Evolutionary conservation across 2,888 invertebrate genomes (phyloP), one percentile per base, ranked within the genome.

Genomic region (Drosophila anceps): DNA sequence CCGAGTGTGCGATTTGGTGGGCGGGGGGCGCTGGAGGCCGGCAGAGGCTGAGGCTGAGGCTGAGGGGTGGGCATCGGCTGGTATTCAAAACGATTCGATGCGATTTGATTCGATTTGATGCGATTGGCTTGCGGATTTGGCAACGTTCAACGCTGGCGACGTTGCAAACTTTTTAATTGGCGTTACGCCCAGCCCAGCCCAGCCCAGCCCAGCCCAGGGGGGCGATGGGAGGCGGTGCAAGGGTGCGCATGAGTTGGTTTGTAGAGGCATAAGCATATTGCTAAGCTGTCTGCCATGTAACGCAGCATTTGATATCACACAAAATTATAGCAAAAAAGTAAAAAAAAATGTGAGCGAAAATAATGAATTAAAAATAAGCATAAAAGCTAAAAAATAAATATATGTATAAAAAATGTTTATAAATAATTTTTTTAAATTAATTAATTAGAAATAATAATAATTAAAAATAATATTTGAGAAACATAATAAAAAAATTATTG

Each of bases 31-130:
- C 1, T 24, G 24, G 7, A 1, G 24, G 44, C 24, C 3, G 1
- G 0, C 24, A 12, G 15, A 13, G 15, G 1, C 15, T 13, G 41
- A 12, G 39, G 18, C 7, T 10, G 8, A 15, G 27, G 33, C 0
- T 1, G 33, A 9, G 20, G 51, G n/a, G 15, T 24, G 24, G 44
- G 1, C 29, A 7, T 20, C 15, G 43, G 61, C 18, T 53, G 50
- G 50, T 59, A 71, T 71, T 67, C 67, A 74, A 74, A 78, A 54
- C 62, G 70, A 70, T 74, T 70, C 70, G 68, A 37, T 72, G 60
- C 71, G 59, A 79, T 76, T 77, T 74, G 70, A 77, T 77, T 74
- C 79, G 72, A 69, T 79, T 79, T 76, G 62, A 68, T 70, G 67
- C 70, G 73, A 79, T 74, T 79, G 68, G 73, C 63, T 79, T 74